Evolutionary conservation across 2,888 invertebrate genomes (phyloP), one percentile per base, ranked within the genome.

Genomic region (Hermaeophaga mercurialis): DNA sequence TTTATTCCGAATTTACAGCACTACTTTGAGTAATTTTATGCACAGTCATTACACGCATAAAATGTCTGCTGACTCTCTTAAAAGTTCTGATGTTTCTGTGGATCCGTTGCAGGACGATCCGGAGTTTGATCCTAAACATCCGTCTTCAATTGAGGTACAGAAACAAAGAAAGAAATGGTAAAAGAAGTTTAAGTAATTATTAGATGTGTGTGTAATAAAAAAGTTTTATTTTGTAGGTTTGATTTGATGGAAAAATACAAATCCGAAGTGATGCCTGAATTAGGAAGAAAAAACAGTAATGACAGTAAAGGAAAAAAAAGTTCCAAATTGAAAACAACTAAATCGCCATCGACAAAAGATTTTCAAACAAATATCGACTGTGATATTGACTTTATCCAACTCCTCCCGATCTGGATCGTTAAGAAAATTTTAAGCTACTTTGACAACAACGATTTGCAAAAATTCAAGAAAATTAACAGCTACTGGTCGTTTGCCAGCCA

Each of bases 401-500:
- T 68, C 14, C 46, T 71, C 33, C 72, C 72, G 0, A 56, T 72
- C 18, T 67, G 68, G 67, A 65, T 64, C 1, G 66, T 68, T 1
- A 72, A 70, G 45, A 66, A 67, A 41, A 71, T 72, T 14, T 65
- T 71, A 14, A 38, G 58, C 12, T 66, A 69, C 33, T 49, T 72
- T 1, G 67, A 68, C 44, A 55, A 49, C 15, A 67, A 67, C 50
- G 62, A 64, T 0, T 43, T 72, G 47, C 56, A 52, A 8, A 60
- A 56, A 38, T 14, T 67, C 1, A 68, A 66, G 36, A 63, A 65
- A 43, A 66, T 70, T 5, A 70, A 69, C 54, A 41, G 24, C 9
- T 69, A 69, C 49, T 71, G 69, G 68, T 19, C 63, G 1, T 62
- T 63, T 38, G 62, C 61, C 1, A 58, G 65, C 2, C 57, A 61